phyloP scores from a whole-genome alignment of 2,113 vertebrate species.

The Cottus gobio region DNA sequence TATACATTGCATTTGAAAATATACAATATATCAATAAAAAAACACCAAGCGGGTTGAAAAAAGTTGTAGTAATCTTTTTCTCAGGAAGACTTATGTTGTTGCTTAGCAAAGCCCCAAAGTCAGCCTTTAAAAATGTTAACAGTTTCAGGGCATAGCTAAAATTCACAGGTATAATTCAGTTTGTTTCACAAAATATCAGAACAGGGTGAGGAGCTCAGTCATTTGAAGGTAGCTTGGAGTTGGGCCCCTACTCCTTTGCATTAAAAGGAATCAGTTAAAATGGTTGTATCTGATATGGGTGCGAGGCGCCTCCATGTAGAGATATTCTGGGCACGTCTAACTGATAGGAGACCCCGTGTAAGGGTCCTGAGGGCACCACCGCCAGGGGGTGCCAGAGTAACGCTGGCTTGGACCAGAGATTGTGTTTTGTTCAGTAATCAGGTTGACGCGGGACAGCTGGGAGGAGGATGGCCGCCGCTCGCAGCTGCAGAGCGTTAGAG shows the following conservation, averaged over 20 bases:
- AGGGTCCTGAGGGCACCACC: too few species aligned
- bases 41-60: not conserved
- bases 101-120: not conserved
- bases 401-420: too few species aligned
- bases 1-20: not conserved
- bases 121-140: not conserved
- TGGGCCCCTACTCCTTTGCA: not conserved
- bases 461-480: too few species aligned
- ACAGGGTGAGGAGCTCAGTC: not conserved
- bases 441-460: too few species aligned
- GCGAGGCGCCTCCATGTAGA: not conserved
- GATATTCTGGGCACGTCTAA: constrained; percentile 41
- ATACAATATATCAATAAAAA: not conserved
- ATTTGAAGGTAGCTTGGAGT: not conserved
- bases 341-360: constrained; percentile 41
- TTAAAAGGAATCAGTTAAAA: constrained; percentile 19
- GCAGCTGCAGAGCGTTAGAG: too few species aligned
- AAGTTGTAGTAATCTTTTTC: not conserved
- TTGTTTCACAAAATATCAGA: too few species aligned
- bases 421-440: too few species aligned
- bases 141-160: not conserved
- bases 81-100: not conserved
- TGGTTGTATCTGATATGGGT: not conserved
- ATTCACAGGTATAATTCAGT: not conserved
- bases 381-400: too few species aligned